Evolutionary conservation across 2,888 invertebrate genomes (phyloP).

Genomic region (Leptopilina myrica): DNA sequence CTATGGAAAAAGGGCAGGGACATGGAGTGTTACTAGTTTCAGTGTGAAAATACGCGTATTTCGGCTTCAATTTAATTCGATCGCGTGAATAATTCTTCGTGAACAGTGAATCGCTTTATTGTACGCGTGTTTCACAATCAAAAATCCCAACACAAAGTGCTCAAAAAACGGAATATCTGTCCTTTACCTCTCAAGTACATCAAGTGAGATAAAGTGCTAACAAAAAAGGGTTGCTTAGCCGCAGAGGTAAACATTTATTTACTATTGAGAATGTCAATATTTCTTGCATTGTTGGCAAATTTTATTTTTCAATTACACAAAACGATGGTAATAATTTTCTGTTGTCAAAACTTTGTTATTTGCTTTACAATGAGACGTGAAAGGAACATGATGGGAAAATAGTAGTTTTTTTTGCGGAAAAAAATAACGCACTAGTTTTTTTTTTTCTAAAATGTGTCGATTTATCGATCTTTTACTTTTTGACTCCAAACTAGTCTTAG

Average conservation of each 20-base stretch:
- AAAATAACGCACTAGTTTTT: constrained; percentile 47
- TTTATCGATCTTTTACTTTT: constrained; percentile 66
- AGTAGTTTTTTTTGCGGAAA: too few species aligned
- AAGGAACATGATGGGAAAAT: too few species aligned
- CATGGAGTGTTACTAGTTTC: constrained; percentile 68
- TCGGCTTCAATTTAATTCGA: constrained; percentile 45
- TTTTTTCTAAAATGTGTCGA: constrained; percentile 41
- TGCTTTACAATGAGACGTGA: not conserved
- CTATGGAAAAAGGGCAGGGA: constrained; percentile 76
- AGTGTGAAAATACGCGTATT: constrained; percentile 48
- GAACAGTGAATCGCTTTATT: constrained; percentile 40
- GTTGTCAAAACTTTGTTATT: constrained; percentile 2
- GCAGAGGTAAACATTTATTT: constrained; percentile 68
- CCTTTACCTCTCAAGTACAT: constrained; percentile 64
- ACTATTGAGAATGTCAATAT: not conserved
- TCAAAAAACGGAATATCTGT: constrained; percentile 50
- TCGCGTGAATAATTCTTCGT: constrained; percentile 44
- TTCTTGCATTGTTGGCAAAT: not conserved
- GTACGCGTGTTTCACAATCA: constrained; percentile 46
- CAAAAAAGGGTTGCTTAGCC: constrained; percentile 66
- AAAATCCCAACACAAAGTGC: constrained; percentile 42
- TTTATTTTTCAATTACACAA: not conserved
- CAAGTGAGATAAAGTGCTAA: constrained; percentile 66
- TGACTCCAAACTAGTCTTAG: constrained; percentile 57
- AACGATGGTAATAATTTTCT: not conserved